A percentile compares a stretch with the other conserved stretches of the same genome.
Evolutionary conservation across 2,797 vertebrate species (phyloP).

Genomic region (Dromococcyx pavoninus): DNA sequence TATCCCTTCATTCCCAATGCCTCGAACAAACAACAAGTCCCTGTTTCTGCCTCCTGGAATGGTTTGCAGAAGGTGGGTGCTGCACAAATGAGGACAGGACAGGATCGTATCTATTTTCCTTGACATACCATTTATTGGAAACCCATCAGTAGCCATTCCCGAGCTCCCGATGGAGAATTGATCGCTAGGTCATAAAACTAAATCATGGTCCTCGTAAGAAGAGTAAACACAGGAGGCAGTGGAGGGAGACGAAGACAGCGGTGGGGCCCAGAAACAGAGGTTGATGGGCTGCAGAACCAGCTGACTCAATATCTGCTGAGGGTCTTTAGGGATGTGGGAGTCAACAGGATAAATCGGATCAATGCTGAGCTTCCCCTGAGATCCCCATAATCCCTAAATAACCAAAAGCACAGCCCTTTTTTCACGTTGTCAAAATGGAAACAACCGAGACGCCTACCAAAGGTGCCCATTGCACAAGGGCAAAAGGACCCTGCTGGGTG

Average conservation of each 20-base stretch:
- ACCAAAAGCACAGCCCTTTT: neutral
- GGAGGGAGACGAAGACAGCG: neutral
- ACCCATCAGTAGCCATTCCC: conserved; percentile 54
- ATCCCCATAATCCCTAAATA: neutral
- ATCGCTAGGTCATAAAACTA: conserved; percentile 69
- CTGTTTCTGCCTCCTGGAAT: neutral
- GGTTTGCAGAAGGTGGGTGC: neutral
- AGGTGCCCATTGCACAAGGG: neutral
- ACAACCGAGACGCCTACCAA: neutral
- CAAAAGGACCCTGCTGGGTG: neutral
- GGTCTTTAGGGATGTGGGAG: conserved; percentile 16
- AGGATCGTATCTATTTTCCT: conserved; percentile 36
- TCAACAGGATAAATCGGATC: neutral
- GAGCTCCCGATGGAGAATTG: conserved; percentile 60
- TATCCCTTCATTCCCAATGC: neutral
- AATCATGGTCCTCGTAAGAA: conserved; percentile 28
- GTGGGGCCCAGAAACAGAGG: neutral
- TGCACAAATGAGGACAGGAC: neutral
- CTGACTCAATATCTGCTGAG: neutral
- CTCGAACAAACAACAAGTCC: neutral
- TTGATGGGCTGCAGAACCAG: neutral
- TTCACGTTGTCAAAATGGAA: neutral
- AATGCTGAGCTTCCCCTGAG: neutral
- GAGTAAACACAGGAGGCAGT: neutral
- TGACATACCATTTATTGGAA: conserved; percentile 48